Evolutionary conservation across 2,797 vertebrate genomes (phyloP).

Genomic region (Gymnopithys bicolor): DNA sequence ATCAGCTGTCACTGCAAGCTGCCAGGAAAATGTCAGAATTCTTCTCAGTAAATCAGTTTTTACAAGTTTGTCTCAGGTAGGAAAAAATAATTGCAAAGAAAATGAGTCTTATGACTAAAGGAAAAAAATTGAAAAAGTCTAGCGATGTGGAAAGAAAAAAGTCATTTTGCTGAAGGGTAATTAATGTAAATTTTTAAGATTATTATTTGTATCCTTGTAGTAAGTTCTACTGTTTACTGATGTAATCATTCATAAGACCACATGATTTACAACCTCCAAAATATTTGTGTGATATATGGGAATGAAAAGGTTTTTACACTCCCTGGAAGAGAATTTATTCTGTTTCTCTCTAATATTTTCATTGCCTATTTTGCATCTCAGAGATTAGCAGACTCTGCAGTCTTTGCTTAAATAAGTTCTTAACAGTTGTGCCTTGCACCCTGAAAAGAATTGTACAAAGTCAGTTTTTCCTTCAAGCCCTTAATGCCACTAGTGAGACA

Average conservation of each 20-base stretch:
- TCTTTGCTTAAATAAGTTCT: neutral
- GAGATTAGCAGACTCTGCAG: rapidly evolving
- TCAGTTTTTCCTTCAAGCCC: neutral
- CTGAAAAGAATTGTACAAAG: neutral
- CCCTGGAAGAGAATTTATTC: neutral
- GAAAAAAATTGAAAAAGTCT: neutral
- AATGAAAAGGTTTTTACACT: neutral
- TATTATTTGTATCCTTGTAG: neutral
- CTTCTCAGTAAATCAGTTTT: conserved; percentile 50
- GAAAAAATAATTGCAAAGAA: conserved; percentile 36
- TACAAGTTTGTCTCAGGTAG: conserved; percentile 53
- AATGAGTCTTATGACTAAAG: neutral
- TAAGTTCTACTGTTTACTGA: neutral
- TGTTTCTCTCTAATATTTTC: neutral
- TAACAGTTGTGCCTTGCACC: neutral
- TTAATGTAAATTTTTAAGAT: neutral
- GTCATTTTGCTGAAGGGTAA: neutral
- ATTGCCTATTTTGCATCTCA: neutral
- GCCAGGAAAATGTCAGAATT: conserved; percentile 63
- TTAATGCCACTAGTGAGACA: neutral
- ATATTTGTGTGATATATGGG: neutral
- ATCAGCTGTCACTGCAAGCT: conserved; percentile 30
- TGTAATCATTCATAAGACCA: neutral
- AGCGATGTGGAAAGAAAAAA: neutral
- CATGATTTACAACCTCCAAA: neutral